Evolutionary conservation across 2,113 vertebrate genomes (phyloP).

Genomic region (Theropithecus gelada): DNA sequence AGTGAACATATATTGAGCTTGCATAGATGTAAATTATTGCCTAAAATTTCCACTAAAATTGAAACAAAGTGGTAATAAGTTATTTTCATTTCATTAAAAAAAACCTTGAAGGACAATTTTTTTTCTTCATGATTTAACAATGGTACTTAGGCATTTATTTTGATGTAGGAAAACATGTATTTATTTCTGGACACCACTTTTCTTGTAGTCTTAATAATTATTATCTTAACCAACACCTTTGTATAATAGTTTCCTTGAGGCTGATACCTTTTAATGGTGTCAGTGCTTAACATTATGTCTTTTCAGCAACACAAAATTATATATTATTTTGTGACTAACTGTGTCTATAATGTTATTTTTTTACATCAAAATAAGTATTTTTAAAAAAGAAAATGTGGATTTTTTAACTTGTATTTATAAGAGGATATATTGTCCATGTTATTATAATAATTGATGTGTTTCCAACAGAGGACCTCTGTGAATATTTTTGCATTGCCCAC

Average conservation of each 20-base stretch:
- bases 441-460: not conserved
- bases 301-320: slow-evolving; percentile 11
- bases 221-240: not conserved
- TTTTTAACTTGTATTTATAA: not conserved
- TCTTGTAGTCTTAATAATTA: not conserved
- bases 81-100: not conserved
- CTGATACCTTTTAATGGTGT: not conserved
- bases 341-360: not conserved
- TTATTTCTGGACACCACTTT: not conserved
- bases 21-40: not conserved
- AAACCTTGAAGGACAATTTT: not conserved
- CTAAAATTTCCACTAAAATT: not conserved
- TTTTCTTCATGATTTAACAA: slow-evolving; percentile 31
- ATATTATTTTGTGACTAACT: slow-evolving; percentile 20
- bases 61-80: slow-evolving; percentile 15
- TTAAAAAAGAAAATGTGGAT: not conserved
- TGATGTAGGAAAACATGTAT: not conserved
- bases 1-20: not conserved
- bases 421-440: not conserved
- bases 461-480: not conserved
- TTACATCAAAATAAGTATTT: not conserved
- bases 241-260: not conserved
- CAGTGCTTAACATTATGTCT: not conserved
- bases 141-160: not conserved
- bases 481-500: not conserved